Evolutionary conservation across 2,888 invertebrate species (phyloP), one percentile per base, ranked within the genome.

Genomic region (Hydroisotoma schaefferi): DNA sequence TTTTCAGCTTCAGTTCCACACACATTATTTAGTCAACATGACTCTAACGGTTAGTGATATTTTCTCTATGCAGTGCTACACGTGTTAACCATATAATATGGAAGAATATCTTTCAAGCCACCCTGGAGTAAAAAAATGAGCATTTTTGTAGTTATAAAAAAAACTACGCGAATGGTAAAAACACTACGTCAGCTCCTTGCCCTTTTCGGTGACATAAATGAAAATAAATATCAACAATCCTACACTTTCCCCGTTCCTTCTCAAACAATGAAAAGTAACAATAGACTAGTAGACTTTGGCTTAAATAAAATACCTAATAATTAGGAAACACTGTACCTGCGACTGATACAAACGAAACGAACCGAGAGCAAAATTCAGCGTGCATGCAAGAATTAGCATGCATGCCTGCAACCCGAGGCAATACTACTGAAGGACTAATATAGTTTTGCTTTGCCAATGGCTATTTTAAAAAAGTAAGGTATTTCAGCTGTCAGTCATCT

Each of bases 1-100:
- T 70, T 70, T 70, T 70, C 67, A 67, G 68, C 70, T 67, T 68
- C 63, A 62, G 66, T 70, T 70, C 64, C 59, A 61, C 63, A 67
- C 63, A 65, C 69, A 69, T 67, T 69, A 67, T 67, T 67, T 59
- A 67, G 67, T 64, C 64, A 60, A 60, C 60, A 62, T 67, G 67
- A 69, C 67, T 67, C 65, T 63, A 69, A 67, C 64, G 59, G 65
- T 65, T 69, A 69, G 57, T 65, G 66, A 65, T 63, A 67, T 69
- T 69, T 67, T 65, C 65, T 57, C n/a, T 65, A 57, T 5, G 63
- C 58, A 61, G 47, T 59, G 57, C 46, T 49, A 56, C 61, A 57
- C 57, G 61, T 60, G 44, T 49, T 49, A 43, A 25, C 33, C 18
- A 22, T n/a, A n/a, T n/a, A n/a, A n/a, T n/a, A n/a, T n/a, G n/a